Base-by-base conservation (phyloP, 2,113 vertebrate species). In the Capreolus pygargus region DNA sequence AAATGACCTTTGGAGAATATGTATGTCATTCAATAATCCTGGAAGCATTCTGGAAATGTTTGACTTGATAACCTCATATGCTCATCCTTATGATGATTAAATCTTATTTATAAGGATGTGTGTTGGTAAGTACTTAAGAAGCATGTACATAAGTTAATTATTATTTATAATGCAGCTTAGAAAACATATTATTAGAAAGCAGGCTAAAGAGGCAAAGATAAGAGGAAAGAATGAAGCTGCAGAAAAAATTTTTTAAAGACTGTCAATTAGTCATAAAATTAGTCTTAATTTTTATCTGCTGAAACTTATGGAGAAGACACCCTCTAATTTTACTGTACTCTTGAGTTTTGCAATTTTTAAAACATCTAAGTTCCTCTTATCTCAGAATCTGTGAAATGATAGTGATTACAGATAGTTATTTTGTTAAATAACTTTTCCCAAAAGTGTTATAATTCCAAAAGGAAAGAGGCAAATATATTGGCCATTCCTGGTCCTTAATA, bases 171-270 rank as follows among this genome's bases (percentile, higher is more conserved):
- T 39, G 28, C 43, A 14, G n/a, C 47, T 96, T 86, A 95, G 15
- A 87, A 96, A 94, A 64, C 10, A 54, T 10, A 70, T 70, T 95
- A 55, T 93, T 96, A 76, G 55, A 85, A 97, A 96, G 25, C 89
- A 81, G 19, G 19, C 8, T 84, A 61, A 97, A 61, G 43, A 12
- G 15, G 27, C 47, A 86, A 95, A 85, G 30, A 74, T 36, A 83
- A 90, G 84, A 61, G 55, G 7, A 86, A 96, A 93, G 39, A 86
- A 94, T 25, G 12, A 64, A 78, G 36, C 21, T 47, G 47, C n/a
- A 58, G 39, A 39, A 28, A 83, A 21, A 76, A 27, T 36, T 86
- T 89, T 74, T 28, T 36, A 25, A 87, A 94, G 57, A 91, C 7
- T 60, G 15, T 27, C 30, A 90, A 54, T 81, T 82, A 64, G 16